Percentiles rank a stretch among this genome's conserved stretches.
Evolutionary conservation across 2,113 vertebrate genomes (phyloP).

Genomic region (Oryzias javanicus): DNA sequence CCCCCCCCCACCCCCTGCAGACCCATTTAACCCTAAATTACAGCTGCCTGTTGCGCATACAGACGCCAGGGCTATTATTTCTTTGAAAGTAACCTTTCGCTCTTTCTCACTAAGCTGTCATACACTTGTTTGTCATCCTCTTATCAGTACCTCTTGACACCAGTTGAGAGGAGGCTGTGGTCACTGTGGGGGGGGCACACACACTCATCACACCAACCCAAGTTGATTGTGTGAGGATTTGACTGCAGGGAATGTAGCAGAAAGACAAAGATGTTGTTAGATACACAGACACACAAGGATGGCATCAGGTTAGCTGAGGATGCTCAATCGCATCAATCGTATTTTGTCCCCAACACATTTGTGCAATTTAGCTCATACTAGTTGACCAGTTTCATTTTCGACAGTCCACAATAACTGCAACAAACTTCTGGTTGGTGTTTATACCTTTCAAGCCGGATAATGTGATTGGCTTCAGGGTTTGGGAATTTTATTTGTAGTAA

Average conservation of each 20-base stretch:
- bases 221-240: slow-evolving; percentile 30
- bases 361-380: too few species aligned
- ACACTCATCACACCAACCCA: slow-evolving; percentile 22
- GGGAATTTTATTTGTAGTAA: too few species aligned
- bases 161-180: slow-evolving; percentile 28
- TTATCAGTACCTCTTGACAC: slow-evolving; percentile 28
- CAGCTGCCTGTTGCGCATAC: slow-evolving; percentile 38
- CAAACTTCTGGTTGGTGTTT: too few species aligned
- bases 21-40: slow-evolving; percentile 39
- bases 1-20: slow-evolving; percentile 4
- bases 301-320: slow-evolving; percentile 21
- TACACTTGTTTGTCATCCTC: slow-evolving; percentile 16
- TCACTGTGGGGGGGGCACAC: slow-evolving; percentile 26
- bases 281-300: background rate
- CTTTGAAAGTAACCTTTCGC: slow-evolving; percentile 21
- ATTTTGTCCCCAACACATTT: too few species aligned
- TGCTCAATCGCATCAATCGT: background rate
- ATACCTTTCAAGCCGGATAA: too few species aligned
- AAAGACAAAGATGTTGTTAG: slow-evolving; percentile 9
- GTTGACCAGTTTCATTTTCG: too few species aligned
- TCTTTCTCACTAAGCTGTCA: slow-evolving; percentile 20
- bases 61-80: slow-evolving; percentile 25
- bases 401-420: too few species aligned
- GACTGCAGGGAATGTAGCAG: slow-evolving; percentile 26
- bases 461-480: too few species aligned